These are phyloP conservation scores for Orientallactaga bullata DNA, from an alignment of 2,113 vertebrate genomes.

Conservation along the genomic window DNA sequence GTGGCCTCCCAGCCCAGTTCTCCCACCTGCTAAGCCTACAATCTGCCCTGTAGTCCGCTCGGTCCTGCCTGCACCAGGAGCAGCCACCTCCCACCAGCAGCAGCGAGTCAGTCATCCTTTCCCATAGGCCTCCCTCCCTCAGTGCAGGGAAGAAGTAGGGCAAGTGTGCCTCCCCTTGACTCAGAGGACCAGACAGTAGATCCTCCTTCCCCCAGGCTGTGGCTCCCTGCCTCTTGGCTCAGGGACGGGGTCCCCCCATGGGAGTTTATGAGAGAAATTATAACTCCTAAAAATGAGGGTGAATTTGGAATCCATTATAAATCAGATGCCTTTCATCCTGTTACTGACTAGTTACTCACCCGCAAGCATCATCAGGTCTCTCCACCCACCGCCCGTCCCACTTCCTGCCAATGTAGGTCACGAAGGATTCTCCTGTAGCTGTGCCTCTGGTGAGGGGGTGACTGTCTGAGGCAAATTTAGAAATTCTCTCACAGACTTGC, in stretches of 20 bases:
- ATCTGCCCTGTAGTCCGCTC: fast-evolving
- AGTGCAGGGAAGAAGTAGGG: not conserved
- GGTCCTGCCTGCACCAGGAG: not conserved
- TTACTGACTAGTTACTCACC: not conserved
- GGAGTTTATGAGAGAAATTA: not conserved
- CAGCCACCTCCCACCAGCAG: fast-evolving
- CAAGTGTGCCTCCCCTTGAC: not conserved
- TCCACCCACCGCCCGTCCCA: slow-evolving; percentile 31
- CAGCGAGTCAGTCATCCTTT: not conserved
- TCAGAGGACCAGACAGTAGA: not conserved
- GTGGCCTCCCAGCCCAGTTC: not conserved
- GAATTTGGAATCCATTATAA: not conserved
- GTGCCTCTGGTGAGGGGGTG: not conserved
- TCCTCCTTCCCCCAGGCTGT: not conserved
- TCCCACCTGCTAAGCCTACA: not conserved
- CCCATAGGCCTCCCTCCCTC: not conserved
- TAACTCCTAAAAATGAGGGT: not conserved
- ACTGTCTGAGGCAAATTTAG: not conserved
- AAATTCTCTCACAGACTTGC: not conserved
- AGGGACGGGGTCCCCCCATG: not conserved
- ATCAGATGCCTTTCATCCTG: slow-evolving; percentile 45
- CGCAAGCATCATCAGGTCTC: not conserved
- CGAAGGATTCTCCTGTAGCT: slow-evolving; percentile 23
- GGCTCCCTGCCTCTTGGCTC: not conserved
- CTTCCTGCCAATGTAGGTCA: slow-evolving; percentile 69